These are phyloP conservation scores for Loripinus fragilis DNA, from an alignment of 2,888 invertebrate genomes.

Conservation along the genomic window DNA sequence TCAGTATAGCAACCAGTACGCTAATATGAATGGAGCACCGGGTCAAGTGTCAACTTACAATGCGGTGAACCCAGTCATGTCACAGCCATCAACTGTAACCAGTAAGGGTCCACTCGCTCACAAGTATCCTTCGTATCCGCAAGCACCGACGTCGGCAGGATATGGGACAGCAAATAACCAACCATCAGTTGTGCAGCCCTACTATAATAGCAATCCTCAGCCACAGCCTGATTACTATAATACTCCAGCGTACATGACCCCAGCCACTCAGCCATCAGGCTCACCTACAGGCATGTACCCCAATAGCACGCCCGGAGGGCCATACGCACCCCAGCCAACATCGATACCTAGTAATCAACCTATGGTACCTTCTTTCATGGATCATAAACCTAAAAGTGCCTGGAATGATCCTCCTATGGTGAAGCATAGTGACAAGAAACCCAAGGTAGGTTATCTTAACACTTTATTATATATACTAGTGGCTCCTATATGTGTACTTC, in stretches of 20 bases:
- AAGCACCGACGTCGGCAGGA: slow-evolving; percentile 38
- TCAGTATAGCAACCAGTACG: slow-evolving; percentile 63
- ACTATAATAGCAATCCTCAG: slow-evolving; percentile 51
- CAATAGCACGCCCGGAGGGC: slow-evolving; percentile 28
- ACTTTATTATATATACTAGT: no score
- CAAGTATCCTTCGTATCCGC: slow-evolving; percentile 76
- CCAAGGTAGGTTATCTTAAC: slow-evolving; percentile 51
- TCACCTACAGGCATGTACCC: slow-evolving; percentile 27
- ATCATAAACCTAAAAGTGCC: slow-evolving; percentile 72
- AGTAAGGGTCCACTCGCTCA: slow-evolving; percentile 75
- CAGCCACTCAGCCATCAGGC: slow-evolving; percentile 40
- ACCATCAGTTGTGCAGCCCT: slow-evolving; percentile 47
- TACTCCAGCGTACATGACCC: slow-evolving; percentile 34
- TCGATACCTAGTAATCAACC: slow-evolving; percentile 30
- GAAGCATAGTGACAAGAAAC: slow-evolving; percentile 39
- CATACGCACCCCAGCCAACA: slow-evolving; percentile 37
- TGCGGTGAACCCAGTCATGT: slow-evolving; percentile 29
- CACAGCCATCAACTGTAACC: slow-evolving; percentile 14
- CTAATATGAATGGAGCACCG: slow-evolving; percentile 63
- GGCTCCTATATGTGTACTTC: no score
- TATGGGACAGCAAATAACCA: slow-evolving; percentile 61
- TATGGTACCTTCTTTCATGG: slow-evolving; percentile 72
- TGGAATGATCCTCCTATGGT: slow-evolving; percentile 84
- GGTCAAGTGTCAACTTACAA: slow-evolving; percentile 58
- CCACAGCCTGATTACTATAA: slow-evolving; percentile 21